Percentiles rank a stretch among this genome's conserved stretches.
Evolutionary conservation across 2,113 vertebrate genomes (phyloP).

Genomic region (Aramus guarauna): DNA sequence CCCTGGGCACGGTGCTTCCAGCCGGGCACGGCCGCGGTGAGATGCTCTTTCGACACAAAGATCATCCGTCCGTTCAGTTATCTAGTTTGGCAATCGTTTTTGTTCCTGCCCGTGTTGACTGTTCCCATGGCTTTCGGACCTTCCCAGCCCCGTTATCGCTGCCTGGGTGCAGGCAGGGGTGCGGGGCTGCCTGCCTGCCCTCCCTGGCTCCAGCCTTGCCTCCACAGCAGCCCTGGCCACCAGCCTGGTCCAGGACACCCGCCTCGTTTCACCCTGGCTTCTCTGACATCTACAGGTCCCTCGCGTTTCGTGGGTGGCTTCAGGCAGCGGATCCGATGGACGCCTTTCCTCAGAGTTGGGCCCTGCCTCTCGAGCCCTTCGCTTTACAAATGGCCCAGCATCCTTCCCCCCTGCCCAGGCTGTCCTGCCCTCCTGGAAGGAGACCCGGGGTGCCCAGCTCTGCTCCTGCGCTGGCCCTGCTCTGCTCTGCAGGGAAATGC

Average conservation of each 20-base stretch:
- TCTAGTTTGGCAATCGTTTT: neutral
- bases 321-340: neutral
- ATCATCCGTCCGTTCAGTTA: neutral
- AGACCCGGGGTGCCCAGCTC: accelerated
- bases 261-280: neutral
- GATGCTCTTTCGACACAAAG: neutral
- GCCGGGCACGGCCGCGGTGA: accelerated
- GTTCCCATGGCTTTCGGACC: neutral
- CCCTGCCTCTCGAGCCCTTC: neutral
- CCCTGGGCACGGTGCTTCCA: accelerated
- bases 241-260: neutral
- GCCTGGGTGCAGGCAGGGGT: neutral
- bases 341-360: neutral
- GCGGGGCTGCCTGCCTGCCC: neutral
- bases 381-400: neutral
- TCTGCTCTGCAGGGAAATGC: neutral
- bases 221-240: neutral
- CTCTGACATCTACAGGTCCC: neutral
- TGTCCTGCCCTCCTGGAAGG: accelerated
- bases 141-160: neutral
- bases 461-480: neutral
- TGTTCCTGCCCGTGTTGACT: neutral
- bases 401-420: neutral
- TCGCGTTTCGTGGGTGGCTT: neutral
- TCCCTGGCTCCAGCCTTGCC: neutral